Conservation (phyloP, 2,113 vertebrate genomes). For the Columba janthina region DNA sequence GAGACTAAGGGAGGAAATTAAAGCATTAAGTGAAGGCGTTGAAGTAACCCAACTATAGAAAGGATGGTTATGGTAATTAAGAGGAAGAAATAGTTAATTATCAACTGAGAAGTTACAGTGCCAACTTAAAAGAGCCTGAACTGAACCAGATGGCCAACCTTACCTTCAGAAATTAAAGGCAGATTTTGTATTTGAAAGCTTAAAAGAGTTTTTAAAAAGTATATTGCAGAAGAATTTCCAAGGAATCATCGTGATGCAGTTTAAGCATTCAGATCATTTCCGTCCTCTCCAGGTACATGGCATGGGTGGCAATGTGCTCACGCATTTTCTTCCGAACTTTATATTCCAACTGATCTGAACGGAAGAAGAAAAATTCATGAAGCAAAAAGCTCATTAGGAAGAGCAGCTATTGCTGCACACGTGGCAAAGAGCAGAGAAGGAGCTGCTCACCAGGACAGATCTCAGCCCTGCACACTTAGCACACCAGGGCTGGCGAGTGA, state of each 20-base stretch:
- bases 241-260: background rate
- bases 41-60: background rate
- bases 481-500: background rate
- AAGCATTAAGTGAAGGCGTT: background rate
- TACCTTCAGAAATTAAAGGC: background rate
- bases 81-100: background rate
- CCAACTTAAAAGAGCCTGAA: background rate
- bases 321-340: background rate
- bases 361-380: background rate
- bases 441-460: background rate
- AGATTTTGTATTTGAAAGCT: background rate
- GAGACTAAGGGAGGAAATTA: background rate
- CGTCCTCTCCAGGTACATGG: background rate
- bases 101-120: background rate
- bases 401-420: background rate
- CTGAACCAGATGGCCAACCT: background rate
- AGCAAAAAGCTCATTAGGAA: background rate
- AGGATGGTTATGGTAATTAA: background rate
- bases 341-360: background rate
- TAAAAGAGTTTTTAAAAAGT: background rate
- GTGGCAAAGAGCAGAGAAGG: background rate
- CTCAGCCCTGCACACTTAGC: background rate
- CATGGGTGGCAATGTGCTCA: background rate
- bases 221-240: background rate
- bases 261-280: background rate